Evolutionary conservation across 2,113 vertebrate genomes (phyloP).

Genomic region (Chamaetylas fuelleborni): DNA sequence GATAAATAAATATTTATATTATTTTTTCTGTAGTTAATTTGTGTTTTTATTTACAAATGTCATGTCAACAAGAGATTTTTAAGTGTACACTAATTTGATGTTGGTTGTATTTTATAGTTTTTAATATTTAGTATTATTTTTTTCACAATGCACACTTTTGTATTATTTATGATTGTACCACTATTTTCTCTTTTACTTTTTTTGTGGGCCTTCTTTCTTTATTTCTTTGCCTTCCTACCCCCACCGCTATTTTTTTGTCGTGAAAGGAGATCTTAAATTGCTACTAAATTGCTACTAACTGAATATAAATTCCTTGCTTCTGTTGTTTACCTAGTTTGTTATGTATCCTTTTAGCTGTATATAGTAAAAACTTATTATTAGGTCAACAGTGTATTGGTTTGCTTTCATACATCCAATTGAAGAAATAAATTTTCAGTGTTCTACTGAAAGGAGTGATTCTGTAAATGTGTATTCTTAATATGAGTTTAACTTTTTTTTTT

Average conservation of each 20-base stretch:
- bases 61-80: background rate
- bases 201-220: background rate
- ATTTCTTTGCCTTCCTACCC: background rate
- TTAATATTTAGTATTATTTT: background rate
- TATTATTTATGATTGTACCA: background rate
- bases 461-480: background rate
- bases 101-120: background rate
- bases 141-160: background rate
- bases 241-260: accelerated
- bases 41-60: background rate
- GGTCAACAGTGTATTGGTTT: background rate
- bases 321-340: background rate
- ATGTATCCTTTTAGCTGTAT: background rate
- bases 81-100: background rate
- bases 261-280: background rate
- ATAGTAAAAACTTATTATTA: background rate
- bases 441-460: background rate
- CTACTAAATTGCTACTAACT: background rate
- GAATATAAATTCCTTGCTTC: background rate
- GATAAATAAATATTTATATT: background rate
- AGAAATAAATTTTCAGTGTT: background rate
- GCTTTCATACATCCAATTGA: background rate
- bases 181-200: background rate
- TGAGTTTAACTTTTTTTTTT: background rate
- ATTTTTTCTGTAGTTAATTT: background rate